Base-by-base conservation (phyloP, 2,113 vertebrate species). In the Phrynosoma blainvillii region DNA sequence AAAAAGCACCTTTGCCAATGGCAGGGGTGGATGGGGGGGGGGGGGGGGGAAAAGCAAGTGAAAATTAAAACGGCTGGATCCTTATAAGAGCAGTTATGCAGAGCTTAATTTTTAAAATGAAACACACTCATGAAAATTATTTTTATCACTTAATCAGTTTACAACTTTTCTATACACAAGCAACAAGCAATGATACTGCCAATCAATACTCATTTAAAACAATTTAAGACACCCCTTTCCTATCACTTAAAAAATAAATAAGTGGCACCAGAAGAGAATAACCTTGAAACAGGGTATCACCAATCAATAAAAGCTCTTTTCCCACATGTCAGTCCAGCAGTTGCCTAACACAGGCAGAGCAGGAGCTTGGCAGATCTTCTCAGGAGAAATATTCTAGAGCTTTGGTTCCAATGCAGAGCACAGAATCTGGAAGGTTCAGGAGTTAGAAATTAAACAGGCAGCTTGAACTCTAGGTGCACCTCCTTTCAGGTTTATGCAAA, bases 61-160 rank as follows among this genome's bases (percentile, higher is more conserved):
- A 76, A 89, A 90, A 89, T 20, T 66, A 86, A 89, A 40, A 23
- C 16, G 81, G 47, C 25, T 52, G 74, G 56, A 32, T 1, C 7
- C 77, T 89, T 89, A 76, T 42, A 88, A 70, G 0, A 2, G 36
- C 0, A 11, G 42, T 81, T 68, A 78, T 52, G 36, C 2, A 68
- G 18, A 14, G 21, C 36, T 85, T 62, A 2, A 42, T 76, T 65
- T 65, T 62, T 23, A 10, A 86, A 78, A 70, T 68, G 20, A 12
- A 42, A n/a, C 7, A 85, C 23, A 11, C 59, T 52, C 27, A 40
- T 18, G 36, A 25, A 21, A 79, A 59, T 36, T 30, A 65, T 27
- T 42, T 27, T 42, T 9, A 47, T 42, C 68, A 71, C 68, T 30
- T 47, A 82, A 27, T 82, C 14, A 16, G 5, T 40, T 66, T 68